Conservation (phyloP, 2,113 vertebrate genomes). For the Prunella himalayana region DNA sequence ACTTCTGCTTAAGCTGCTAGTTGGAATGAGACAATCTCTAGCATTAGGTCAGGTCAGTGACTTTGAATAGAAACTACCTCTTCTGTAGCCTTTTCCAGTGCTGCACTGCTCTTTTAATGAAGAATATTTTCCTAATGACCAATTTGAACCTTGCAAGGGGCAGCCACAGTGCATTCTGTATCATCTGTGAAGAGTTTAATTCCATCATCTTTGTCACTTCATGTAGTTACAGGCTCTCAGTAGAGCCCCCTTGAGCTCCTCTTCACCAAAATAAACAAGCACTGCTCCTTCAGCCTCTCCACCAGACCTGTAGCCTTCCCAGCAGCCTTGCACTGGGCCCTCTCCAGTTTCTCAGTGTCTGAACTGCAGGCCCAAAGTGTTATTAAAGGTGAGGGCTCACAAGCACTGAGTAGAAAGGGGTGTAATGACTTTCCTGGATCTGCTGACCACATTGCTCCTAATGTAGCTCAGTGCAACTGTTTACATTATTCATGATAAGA, state of each 20-base stretch:
- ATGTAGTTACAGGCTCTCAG: background rate
- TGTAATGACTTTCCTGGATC: background rate
- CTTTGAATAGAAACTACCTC: background rate
- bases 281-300: background rate
- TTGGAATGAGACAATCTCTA: background rate
- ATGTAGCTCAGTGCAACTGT: background rate
- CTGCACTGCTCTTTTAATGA: background rate
- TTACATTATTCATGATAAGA: background rate
- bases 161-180: background rate
- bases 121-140: background rate
- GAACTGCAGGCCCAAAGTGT: background rate
- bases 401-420: background rate
- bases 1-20: background rate
- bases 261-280: background rate
- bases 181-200: background rate
- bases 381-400: background rate
- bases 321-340: background rate
- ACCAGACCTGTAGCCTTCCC: background rate
- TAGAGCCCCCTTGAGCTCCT: background rate
- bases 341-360: background rate
- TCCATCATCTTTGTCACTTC: background rate
- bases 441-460: background rate
- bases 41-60: background rate
- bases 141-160: background rate
- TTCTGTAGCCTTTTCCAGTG: background rate